Percentiles rank a stretch among this genome's conserved stretches.
These are phyloP conservation scores for Trachelus tabidus DNA, from an alignment of 2,888 invertebrate genomes.

Conservation along the genomic window DNA sequence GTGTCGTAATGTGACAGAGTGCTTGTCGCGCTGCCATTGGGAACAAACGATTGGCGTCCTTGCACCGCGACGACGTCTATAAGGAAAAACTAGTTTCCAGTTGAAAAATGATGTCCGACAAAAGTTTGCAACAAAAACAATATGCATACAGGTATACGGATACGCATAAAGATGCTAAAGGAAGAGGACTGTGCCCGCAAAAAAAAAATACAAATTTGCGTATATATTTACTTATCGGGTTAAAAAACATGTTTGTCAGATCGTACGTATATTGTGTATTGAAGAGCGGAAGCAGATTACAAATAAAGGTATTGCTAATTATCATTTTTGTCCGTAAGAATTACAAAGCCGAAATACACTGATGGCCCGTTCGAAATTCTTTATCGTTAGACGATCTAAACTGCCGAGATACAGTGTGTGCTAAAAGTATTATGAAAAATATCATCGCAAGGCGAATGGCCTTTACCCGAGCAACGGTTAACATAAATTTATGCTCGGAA, in stretches of 20 bases:
- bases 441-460: not conserved
- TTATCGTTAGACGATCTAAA: not conserved
- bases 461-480: not conserved
- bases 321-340: not conserved
- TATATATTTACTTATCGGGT: not conserved
- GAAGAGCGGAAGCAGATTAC: not conserved
- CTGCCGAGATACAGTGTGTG: not conserved
- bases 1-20: not conserved
- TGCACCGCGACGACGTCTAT: not conserved
- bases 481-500: not conserved
- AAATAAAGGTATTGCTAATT: not conserved
- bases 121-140: not conserved
- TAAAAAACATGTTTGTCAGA: not conserved
- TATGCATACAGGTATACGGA: not conserved
- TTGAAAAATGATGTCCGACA: not conserved
- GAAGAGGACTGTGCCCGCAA: not conserved
- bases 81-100: not conserved
- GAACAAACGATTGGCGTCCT: not conserved
- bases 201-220: not conserved
- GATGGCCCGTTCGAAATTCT: not conserved
- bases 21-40: not conserved
- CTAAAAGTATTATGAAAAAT: not conserved
- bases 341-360: not conserved
- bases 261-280: not conserved
- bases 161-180: not conserved